Evolutionary conservation across 2,113 vertebrate species (phyloP), one percentile per base, ranked within the genome.

Genomic region (Gambusia holbrooki): DNA sequence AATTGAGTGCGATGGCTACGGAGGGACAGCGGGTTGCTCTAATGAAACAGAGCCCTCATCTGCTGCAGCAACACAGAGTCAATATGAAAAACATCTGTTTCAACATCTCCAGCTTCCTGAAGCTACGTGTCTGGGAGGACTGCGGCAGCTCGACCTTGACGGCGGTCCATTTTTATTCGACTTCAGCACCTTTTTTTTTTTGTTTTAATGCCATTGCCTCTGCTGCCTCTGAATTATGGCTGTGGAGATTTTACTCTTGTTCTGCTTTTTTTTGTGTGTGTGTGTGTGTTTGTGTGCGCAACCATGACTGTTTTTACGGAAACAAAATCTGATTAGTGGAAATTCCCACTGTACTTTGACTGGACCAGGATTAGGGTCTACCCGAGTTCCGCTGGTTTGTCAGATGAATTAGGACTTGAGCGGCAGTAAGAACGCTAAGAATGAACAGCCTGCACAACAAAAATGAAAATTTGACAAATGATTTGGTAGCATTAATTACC

Each of bases 51-150:
- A 88, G 84, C 83, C 71, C 81, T 83, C 87, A 85, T 90, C 92
- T 87, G 82, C 62, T 92, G 77, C 75, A 87, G 14, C 42, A 62
- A 87, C 87, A 89, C 88, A 80, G 74, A 87, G 83, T 71, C 86
- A 84, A 88, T 90, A 93, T 93, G 83, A 93, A 86, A 93, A 92
- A 90, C 92, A 93, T 93, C 88, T 93, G 92, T 93, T 94, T 94
- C 88, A 92, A 91, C 88, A 93, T 89, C 84, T 85, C 80, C 81
- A 72, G 86, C 86, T 92, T 92, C 89, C 89, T 81, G 88, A 80
- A 74, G 83, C 81, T 87, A 83, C 81, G 85, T 73, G 80, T 85
- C 87, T 84, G 77, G 86, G 85, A 84, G 87, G 89, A 89, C 87
- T 88, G 84, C 89, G 91, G 83, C 88, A 90, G 83, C 32, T 84